Base-by-base conservation (phyloP, 2,888 invertebrate species). In the Argynnis bischoffii region DNA sequence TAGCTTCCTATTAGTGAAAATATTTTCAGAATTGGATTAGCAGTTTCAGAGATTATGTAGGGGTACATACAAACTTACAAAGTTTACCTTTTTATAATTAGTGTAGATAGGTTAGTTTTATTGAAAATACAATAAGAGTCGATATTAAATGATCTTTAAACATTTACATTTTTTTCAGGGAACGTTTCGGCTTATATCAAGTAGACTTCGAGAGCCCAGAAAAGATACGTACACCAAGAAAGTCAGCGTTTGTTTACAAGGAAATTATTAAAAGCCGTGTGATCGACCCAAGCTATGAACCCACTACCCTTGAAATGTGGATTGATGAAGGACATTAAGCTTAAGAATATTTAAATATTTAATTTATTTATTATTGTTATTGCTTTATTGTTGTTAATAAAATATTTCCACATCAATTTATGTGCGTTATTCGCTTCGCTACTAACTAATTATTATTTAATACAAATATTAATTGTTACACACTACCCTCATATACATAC, bases 141-240 rank as follows among this genome's bases (percentile, higher is more conserved):
- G 1, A 18, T 18, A 18, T 18, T 18, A 18, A 18, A 1, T 18
- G 18, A 18, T 18, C 18, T 47, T 63, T 47, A 55, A 18, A 8
- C 31, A 6, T 48, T 0, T 41, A 26, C 21, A 65, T 69, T 75
- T 63, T 72, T 79, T 88, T 86, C 83, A 95, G 95, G 16, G 92
- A 94, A 74, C 93, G 93, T 76, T 96, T 95, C 81, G 96, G 96
- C 6, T 75, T 96, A 0, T 95, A 95, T 77, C 81, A 93, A 18
- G 95, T 96, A 0, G 93, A 97, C 81, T 95, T 95, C 79, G 86
- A 88, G 14, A 93, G 94, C 74, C 93, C 94, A 0, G 86, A 88
- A 0, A 93, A 94, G 75, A 89, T 94, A 0, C 93, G 96, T 75
- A 94, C 93, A 0, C 93, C 95, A 0, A 95, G 95, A 78, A 89